Base-by-base conservation (phyloP, 2,113 vertebrate genomes). In the Myxocyprinus asiaticus region DNA sequence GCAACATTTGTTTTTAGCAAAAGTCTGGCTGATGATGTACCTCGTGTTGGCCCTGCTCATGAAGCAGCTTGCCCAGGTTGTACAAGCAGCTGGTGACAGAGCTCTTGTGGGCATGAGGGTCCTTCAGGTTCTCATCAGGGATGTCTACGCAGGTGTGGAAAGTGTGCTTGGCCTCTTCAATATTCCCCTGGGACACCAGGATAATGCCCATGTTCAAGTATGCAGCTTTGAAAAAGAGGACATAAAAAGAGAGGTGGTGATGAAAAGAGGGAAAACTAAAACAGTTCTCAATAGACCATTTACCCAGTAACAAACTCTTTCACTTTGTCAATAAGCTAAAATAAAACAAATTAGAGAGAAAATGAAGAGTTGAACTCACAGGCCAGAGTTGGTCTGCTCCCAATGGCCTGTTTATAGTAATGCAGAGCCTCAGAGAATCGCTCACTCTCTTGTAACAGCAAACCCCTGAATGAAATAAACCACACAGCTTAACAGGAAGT, bases 201-300 rank as follows among this genome's bases (percentile, higher is more conserved):
- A 99, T 96, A 86, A 99, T 99, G 67, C 98, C 98, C 0, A 97
- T 99, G 90, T 99, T 99, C 94, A 99, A 96, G 94, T 99, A 99
- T 2, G 97, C 98, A 85, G 97, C 98, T 99, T 61, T 55, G 9
- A 11, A 53, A 76, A 10, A 44, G 2, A 11, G 6, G 15, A 58
- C 9, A 58, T n/a, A 58, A 12, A n/a, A 6, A 58, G 5, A 10
- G 50, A 58, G 12, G 11, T 5, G n/a, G 55, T 56, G 12, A n/a
- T 5, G 12, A 1, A n/a, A 33, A 33, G 22, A 33, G 3, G 22
- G 22, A 33, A 33, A 33, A 33, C 22, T 5, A 58, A 7, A n/a
- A n/a, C 6, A 15, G 11, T 12, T 10, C 12, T 0, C 12, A 4
- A 11, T 12, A 56, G 14, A 58, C 55, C 55, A 58, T 58, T 15